A percentile compares a stretch with the other conserved stretches of the same genome.
Evolutionary conservation across 2,113 vertebrate species (phyloP).

Genomic region (Periophthalmodon schlosseri): DNA sequence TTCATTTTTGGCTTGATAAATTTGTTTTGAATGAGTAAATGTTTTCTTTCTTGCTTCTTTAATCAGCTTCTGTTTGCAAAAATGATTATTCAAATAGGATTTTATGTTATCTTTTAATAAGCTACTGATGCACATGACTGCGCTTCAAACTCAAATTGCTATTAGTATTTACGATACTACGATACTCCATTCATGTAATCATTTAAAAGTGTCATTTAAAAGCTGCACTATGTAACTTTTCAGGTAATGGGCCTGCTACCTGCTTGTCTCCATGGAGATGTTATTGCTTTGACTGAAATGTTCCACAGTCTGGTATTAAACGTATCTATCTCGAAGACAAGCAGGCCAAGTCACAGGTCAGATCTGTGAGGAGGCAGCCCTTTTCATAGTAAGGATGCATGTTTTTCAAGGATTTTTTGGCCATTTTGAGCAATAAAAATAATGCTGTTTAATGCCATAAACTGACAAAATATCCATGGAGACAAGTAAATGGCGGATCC

Average conservation of each 20-base stretch:
- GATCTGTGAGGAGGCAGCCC: no score
- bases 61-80: conserved; percentile 29
- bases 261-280: neutral
- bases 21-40: conserved; percentile 42
- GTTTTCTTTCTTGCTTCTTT: conserved; percentile 14
- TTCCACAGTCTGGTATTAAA: no score
- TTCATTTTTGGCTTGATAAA: conserved; percentile 55
- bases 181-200: neutral
- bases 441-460: neutral
- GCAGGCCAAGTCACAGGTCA: no score
- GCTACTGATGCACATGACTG: conserved; percentile 19
- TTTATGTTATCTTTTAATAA: conserved; percentile 52
- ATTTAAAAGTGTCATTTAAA: neutral
- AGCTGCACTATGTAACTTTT: neutral
- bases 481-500: neutral
- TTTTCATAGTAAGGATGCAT: no score
- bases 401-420: no score
- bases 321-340: no score
- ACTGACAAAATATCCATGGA: neutral
- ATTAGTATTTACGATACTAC: neutral
- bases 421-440: no score
- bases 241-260: no score
- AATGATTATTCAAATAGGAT: conserved; percentile 36
- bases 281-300: neutral
- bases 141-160: neutral